phyloP scores from a whole-genome alignment of 2,797 vertebrate species.

The Kryptolebias ocellatus region DNA sequence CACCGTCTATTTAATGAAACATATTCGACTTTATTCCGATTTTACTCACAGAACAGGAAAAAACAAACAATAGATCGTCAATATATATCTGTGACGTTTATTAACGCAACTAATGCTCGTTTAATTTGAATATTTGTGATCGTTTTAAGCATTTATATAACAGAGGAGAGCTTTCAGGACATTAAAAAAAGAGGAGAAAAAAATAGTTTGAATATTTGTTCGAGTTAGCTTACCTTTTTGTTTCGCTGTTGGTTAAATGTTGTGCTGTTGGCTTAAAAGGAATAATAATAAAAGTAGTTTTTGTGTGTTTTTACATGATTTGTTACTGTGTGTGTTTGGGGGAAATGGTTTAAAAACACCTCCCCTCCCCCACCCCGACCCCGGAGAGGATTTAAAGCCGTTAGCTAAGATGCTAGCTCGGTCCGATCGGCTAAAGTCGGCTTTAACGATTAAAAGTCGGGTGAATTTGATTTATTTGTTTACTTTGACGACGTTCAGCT shows the following conservation, averaged over 20 bases:
- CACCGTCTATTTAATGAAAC: neutral
- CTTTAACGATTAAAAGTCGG: rapidly evolving
- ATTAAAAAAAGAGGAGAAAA: too few species aligned
- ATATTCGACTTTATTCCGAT: neutral
- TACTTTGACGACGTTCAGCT: neutral
- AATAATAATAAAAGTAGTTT: neutral
- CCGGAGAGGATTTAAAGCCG: conserved; percentile 59
- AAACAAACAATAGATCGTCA: neutral
- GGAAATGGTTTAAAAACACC: neutral
- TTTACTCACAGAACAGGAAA: neutral
- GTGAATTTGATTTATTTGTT: rapidly evolving
- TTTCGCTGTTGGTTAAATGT: neutral
- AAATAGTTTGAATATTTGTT: too few species aligned
- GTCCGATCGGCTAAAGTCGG: neutral
- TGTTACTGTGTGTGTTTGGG: neutral
- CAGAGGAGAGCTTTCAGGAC: too few species aligned
- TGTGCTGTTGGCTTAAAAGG: neutral
- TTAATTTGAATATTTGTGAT: too few species aligned
- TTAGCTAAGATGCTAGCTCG: conserved; percentile 20
- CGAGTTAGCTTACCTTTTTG: neutral
- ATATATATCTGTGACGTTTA: neutral
- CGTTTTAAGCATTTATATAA: too few species aligned
- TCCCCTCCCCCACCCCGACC: conserved; percentile 67
- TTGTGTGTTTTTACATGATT: neutral
- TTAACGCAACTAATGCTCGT: neutral